Evolutionary conservation across 1,140 invertebrate species (phyloP), one percentile per base, ranked within the genome.

Genomic region (Lordiphosa clarofinis): DNA sequence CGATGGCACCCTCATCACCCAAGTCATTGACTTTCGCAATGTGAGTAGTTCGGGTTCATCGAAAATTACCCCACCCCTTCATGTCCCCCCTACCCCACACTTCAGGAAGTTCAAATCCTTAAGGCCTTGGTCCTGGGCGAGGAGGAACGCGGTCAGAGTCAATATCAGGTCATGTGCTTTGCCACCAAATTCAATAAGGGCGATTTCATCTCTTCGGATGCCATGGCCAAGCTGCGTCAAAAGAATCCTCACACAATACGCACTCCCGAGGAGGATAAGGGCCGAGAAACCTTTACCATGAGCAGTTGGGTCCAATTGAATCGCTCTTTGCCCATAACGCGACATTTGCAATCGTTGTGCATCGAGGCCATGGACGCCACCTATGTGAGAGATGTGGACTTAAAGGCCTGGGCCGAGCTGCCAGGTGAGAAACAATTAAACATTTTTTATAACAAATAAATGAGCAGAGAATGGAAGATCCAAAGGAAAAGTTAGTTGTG

Each of bases 171-270:
- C 1, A 92, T 98, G 88, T 98, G 97, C 89, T 98, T 98, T 89
- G 93, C 98, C 1, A 95, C 94, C 65, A 94, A 96, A 86, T 95
- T 97, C 82, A 93, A 94, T 53, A 96, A 96, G 90, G 94, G 96
- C 75, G 95, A 97, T 72, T 98, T 98, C 87, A 98, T 98, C 86
- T 96, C 96, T 1, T 95, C 96, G 10, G 97, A 98, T 90, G 97
- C 97, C 11, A 98, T 99, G 95, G 94, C n/a, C 96, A 98, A 98
- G 90, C 89, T 98, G n/a, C 91, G 97, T 90, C 97, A 98, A 91
- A 95, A 95, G 94, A 96, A 95, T 88, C 94, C 94, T 19, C 93
- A 94, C 52, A 94, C 95, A 15, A 92, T 96, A 11, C 90, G 96
- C 38, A 93, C 93, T n/a, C 95, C 97, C 0, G 97, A 98, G 87